Percentiles rank a stretch among this genome's conserved stretches.
Conservation (phyloP, 2,113 vertebrate genomes). For the Seriola dumerili region DNA sequence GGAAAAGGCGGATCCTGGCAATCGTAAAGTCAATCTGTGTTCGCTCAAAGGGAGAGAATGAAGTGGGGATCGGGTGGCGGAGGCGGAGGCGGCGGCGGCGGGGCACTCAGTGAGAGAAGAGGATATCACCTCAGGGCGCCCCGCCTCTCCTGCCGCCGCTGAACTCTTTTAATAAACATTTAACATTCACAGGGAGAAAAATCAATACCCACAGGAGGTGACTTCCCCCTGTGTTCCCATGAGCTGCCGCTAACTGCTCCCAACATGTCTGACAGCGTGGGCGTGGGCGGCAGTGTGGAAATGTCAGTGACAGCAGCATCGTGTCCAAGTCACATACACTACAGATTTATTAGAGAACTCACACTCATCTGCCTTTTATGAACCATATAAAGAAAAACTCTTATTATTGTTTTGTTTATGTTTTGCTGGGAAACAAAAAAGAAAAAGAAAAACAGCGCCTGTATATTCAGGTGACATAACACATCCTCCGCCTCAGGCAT, state of each 20-base stretch:
- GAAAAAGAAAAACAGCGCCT: background rate
- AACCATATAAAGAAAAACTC: background rate
- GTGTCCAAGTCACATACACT: background rate
- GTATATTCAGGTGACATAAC: background rate
- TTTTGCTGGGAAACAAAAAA: no score
- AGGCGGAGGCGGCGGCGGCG: background rate
- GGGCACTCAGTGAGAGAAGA: slow-evolving; percentile 25
- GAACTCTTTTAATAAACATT: slow-evolving; percentile 73
- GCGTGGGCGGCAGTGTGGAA: slow-evolving; percentile 1
- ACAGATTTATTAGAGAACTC: background rate
- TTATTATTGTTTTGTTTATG: background rate
- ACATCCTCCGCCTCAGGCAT: background rate
- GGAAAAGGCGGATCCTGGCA: slow-evolving; percentile 54
- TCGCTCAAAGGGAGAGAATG: slow-evolving; percentile 45
- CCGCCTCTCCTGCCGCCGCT: slow-evolving; percentile 25
- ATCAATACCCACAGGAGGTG: slow-evolving; percentile 62
- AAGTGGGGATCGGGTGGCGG: background rate
- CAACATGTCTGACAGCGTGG: slow-evolving; percentile 21
- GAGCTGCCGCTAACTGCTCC: slow-evolving; percentile 19
- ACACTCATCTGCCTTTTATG: background rate
- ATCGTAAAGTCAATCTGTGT: slow-evolving; percentile 67
- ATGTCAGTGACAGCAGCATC: background rate
- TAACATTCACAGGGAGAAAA: slow-evolving; percentile 56
- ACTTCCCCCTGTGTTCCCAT: slow-evolving; percentile 26
- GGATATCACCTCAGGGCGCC: slow-evolving; percentile 27